Evolutionary conservation across 2,888 invertebrate genomes (phyloP).

Genomic region (Lasioglossum marginatum): DNA sequence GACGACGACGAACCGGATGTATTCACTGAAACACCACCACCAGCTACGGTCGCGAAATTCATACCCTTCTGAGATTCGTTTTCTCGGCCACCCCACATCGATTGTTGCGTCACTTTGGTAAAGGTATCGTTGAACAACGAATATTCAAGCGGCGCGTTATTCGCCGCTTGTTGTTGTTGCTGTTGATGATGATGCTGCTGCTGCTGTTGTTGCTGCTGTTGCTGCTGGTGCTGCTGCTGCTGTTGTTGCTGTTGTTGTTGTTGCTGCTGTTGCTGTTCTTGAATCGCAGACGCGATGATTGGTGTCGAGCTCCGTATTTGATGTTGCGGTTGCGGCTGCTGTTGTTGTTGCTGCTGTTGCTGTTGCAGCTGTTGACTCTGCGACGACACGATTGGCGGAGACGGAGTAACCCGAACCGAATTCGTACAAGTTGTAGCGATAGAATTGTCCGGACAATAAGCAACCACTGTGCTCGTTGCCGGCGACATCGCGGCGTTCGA

Average conservation of each 20-base stretch:
- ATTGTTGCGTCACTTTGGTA: conserved; percentile 88
- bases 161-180: conserved; percentile 78
- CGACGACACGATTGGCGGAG: conserved; percentile 72
- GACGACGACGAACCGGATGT: conserved; percentile 84
- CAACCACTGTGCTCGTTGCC: conserved; percentile 64
- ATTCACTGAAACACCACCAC: conserved; percentile 84
- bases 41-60: conserved; percentile 91
- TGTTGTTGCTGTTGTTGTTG: conserved; percentile 77
- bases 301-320: conserved; percentile 77
- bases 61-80: conserved; percentile 87
- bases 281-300: conserved; percentile 77
- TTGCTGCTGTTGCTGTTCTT: conserved; percentile 75
- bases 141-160: conserved; percentile 90
- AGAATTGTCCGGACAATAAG: conserved; percentile 73
- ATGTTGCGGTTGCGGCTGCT: conserved; percentile 70
- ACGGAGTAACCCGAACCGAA: conserved; percentile 77
- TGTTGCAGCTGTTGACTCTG: conserved; percentile 70
- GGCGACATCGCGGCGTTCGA: conserved; percentile 78
- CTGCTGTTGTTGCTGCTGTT: conserved; percentile 74
- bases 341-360: conserved; percentile 76
- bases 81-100: conserved; percentile 87
- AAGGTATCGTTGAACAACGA: conserved; percentile 94
- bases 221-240: conserved; percentile 75
- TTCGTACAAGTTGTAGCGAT: conserved; percentile 71
- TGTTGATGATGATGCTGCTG: conserved; percentile 72